phyloP scores from a whole-genome alignment of 2,888 invertebrate species.

The Neelides folsomi region DNA sequence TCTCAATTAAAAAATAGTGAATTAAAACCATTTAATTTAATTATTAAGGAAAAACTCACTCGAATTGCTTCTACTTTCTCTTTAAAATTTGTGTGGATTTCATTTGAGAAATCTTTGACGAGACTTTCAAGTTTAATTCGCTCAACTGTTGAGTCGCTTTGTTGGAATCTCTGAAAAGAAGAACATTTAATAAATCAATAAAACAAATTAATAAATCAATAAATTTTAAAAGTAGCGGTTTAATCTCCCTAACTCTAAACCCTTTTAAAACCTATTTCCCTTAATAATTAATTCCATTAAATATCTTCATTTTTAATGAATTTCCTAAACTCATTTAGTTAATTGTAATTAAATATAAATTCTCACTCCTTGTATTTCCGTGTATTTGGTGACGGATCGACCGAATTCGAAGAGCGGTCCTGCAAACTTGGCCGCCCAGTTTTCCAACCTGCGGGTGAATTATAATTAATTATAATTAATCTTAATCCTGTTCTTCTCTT shows the following conservation, averaged over 20 bases:
- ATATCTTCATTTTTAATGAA: too few relatives aligned
- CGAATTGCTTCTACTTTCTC: conserved; percentile 79
- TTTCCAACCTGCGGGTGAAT: conserved; percentile 49
- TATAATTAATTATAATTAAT: background rate
- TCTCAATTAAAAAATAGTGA: too few relatives aligned
- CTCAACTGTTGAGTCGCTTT: conserved; percentile 53
- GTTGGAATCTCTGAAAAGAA: conserved; percentile 53
- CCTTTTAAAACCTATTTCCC: too few relatives aligned
- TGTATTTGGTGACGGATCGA: conserved; percentile 59
- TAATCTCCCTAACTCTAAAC: background rate
- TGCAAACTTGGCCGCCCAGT: conserved; percentile 67
- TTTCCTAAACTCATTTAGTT: too few relatives aligned
- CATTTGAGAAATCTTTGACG: conserved; percentile 62
- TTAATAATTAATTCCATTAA: too few relatives aligned
- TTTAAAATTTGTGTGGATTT: conserved; percentile 70
- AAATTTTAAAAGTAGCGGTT: background rate
- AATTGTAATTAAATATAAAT: too few relatives aligned
- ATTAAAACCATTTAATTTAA: conserved; percentile 1
- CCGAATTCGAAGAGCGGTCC: conserved; percentile 66
- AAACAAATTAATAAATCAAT: background rate
- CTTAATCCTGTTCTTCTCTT: conserved; percentile 3
- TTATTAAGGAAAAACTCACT: conserved; percentile 41
- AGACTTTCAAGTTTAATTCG: conserved; percentile 65
- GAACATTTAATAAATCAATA: conserved; percentile 2
- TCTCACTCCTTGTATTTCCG: conserved; percentile 61